These are phyloP conservation scores for Cheirogaleus major DNA, from an alignment of 2,797 vertebrate genomes.

Conservation along the genomic window DNA sequence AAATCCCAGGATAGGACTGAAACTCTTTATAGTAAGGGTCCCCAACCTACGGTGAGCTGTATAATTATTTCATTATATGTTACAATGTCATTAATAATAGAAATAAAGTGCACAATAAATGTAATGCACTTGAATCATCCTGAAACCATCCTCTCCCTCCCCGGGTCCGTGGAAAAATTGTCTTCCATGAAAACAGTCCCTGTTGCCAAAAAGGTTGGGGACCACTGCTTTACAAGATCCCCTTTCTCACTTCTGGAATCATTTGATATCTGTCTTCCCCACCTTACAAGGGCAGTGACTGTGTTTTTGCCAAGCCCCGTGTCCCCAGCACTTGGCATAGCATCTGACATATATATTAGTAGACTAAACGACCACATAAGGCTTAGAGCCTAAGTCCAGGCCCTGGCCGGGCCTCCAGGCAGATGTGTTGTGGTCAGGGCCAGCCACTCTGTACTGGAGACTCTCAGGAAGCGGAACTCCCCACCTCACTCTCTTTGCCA, in stretches of 20 bases:
- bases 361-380: background rate
- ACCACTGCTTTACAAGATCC: background rate
- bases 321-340: background rate
- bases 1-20: background rate
- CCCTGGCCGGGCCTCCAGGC: background rate
- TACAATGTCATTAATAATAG: too few relatives aligned
- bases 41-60: too few relatives aligned
- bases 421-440: background rate
- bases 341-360: background rate
- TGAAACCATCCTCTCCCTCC: too few relatives aligned
- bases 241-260: background rate
- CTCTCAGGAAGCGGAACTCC: constrained; percentile 1
- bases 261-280: background rate
- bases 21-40: background rate
- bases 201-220: too few relatives aligned
- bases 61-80: too few relatives aligned
- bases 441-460: background rate
- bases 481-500: background rate
- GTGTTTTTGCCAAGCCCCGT: constrained; percentile 7
- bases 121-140: too few relatives aligned
- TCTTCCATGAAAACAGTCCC: too few relatives aligned
- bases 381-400: background rate
- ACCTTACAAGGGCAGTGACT: constrained; percentile 10
- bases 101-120: too few relatives aligned
- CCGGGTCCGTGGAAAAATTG: too few relatives aligned